Base-by-base conservation (phyloP, 2,797 vertebrate species). In the Crypturellus tataupa region DNA sequence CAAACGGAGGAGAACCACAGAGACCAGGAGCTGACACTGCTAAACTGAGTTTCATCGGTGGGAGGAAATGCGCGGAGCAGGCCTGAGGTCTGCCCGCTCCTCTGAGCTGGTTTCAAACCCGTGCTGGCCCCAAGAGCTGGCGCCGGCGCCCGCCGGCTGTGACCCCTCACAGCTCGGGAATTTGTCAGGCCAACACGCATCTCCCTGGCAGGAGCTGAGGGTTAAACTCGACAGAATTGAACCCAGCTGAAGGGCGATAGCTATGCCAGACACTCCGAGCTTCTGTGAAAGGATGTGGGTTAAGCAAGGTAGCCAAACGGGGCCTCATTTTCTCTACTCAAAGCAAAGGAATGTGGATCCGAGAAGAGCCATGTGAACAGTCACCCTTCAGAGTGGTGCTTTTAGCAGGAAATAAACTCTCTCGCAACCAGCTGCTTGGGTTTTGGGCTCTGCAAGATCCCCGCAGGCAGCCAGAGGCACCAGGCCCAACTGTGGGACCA, bases 271-370 rank as follows among this genome's bases (percentile, higher is more conserved):
- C 42, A 65, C 81, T 84, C 60, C 80, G 84, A 89, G 85, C 33
- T 51, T 65, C 86, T 44, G 55, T 29, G 23, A 71, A 85, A 87
- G 76, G 89, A 92, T 87, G 89, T 42, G 86, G 59, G 59, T 79
- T 82, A 75, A 89, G 60, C 44, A 60, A 40, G 1, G 16, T 9
- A 76, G 77, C 80, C 68, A 78, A 87, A 82, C 60, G 7, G 13
- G 72, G 77, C 42, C 51, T 92, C 37, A 39, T 20, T 73, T 85
- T 71, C 85, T 88, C 69, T 77, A 65, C 60, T 85, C 51, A 55
- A 70, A 60, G 67, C 59, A 89, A 51, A 90, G 80, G 84, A 92
- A 80, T 31, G 46, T 44, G 73, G 76, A 87, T 58, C 75, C 42
- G 56, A 85, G 9, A 79, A 79, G 42, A 35, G 27, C 40, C 62